Conservation (phyloP, 1,140 invertebrate genomes). For the Stegodyphus mimosarum region DNA sequence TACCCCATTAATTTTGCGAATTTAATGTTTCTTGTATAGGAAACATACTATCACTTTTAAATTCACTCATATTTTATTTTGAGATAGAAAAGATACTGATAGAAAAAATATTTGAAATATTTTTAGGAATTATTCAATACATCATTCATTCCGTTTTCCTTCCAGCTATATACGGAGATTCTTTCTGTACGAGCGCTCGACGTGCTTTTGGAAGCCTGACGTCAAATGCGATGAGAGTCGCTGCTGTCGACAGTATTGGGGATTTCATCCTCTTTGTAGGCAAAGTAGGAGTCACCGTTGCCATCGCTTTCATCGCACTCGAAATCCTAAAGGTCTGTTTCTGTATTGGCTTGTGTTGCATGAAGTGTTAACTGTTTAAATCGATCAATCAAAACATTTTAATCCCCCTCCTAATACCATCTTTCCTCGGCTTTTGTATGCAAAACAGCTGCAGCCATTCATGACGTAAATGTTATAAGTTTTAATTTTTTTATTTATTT, state of each 20-base stretch:
- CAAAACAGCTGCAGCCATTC: too few relatives aligned
- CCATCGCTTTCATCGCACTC: conserved; percentile 78
- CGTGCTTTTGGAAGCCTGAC: conserved; percentile 84
- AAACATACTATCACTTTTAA: not conserved
- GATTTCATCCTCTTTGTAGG: conserved; percentile 94
- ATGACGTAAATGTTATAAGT: too few relatives aligned
- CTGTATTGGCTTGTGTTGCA: too few relatives aligned
- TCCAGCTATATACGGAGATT: conserved; percentile 78
- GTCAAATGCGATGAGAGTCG: conserved; percentile 86
- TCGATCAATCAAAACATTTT: too few relatives aligned
- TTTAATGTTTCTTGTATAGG: too few relatives aligned
- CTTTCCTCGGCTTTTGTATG: too few relatives aligned
- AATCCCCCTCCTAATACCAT: too few relatives aligned
- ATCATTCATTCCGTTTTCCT: not conserved
- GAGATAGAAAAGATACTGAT: too few relatives aligned
- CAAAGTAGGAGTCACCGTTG: conserved; percentile 86
- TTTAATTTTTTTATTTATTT: too few relatives aligned
- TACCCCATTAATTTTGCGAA: too few relatives aligned
- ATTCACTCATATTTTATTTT: too few relatives aligned
- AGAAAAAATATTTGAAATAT: not conserved
- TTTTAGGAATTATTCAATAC: not conserved
- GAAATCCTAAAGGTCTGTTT: conserved; percentile 74
- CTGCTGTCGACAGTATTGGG: conserved; percentile 92
- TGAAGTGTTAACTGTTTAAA: too few relatives aligned
- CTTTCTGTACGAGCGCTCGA: conserved; percentile 76